Conservation (phyloP, 2,113 vertebrate genomes). For the Ornithorhynchus anatinus region DNA sequence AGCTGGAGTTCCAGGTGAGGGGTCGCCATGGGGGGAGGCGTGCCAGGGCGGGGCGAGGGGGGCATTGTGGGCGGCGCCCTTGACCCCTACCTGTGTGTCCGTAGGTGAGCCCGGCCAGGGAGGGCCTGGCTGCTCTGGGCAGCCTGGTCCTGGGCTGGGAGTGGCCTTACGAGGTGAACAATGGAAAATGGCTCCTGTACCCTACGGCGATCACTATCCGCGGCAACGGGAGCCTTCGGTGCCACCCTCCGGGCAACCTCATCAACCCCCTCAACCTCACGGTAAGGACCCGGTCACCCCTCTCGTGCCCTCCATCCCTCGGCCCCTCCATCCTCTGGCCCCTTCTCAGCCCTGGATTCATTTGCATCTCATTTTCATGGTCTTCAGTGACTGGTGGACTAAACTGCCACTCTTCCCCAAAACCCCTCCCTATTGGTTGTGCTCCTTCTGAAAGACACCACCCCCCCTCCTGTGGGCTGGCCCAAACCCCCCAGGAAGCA, state of each 20-base stretch:
- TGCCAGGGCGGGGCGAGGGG: rapidly evolving
- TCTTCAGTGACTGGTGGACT: background rate
- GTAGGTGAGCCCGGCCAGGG: constrained; percentile 78
- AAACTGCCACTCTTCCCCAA: background rate
- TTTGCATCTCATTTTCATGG: background rate
- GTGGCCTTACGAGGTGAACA: constrained; percentile 89
- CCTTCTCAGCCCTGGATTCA: no score
- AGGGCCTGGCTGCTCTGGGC: constrained; percentile 78
- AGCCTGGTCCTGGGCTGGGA: constrained; percentile 83
- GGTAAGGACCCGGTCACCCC: constrained; percentile 69
- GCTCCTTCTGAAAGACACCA: no score
- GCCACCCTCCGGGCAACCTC: constrained; percentile 75
- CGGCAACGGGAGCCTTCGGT: constrained; percentile 69
- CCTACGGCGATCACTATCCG: constrained; percentile 82
- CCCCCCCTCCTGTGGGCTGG: background rate
- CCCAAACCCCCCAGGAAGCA: no score
- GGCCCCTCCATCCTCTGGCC: no score
- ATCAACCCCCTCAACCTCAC: constrained; percentile 86
- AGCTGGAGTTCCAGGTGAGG: constrained; percentile 84
- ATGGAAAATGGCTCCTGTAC: constrained; percentile 95
- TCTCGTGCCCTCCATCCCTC: rapidly evolving
- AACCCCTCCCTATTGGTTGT: no score
- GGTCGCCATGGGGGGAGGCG: background rate
- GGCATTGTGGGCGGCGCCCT: background rate
- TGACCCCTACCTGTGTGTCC: background rate